Conservation (phyloP, 2,888 invertebrate species). For the Allophyes oxyacanthae region DNA sequence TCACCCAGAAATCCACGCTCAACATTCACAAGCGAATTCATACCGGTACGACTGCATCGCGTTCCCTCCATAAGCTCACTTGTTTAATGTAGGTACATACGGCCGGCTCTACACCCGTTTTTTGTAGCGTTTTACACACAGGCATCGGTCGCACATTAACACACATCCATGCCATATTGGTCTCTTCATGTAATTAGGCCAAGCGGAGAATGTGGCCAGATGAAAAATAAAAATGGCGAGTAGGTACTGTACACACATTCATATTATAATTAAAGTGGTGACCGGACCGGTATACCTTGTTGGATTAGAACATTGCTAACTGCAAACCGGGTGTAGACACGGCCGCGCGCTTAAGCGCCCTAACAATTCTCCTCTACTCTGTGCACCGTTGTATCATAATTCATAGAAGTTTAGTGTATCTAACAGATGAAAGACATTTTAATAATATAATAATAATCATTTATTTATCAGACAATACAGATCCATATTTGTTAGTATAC, state of each 20-base stretch:
- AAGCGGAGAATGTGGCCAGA: too few species aligned
- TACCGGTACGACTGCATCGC: constrained; percentile 81
- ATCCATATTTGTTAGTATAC: too few species aligned
- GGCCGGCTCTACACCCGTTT: constrained; percentile 4
- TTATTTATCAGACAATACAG: too few species aligned
- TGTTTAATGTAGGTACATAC: constrained; percentile 24
- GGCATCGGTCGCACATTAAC: background rate
- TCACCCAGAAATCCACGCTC: constrained; percentile 90
- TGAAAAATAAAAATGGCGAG: too few species aligned
- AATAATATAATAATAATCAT: too few species aligned
- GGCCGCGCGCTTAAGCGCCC: constrained; percentile 36
- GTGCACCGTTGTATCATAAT: constrained; percentile 24
- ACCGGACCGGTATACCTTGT: too few species aligned
- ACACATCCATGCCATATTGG: background rate
- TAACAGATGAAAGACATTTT: constrained; percentile 58
- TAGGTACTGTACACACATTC: too few species aligned
- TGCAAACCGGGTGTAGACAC: background rate
- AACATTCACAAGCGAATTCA: constrained; percentile 90
- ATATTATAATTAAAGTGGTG: too few species aligned
- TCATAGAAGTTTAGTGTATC: constrained; percentile 33
- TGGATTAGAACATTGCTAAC: background rate
- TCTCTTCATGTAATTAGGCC: background rate
- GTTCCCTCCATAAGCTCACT: constrained; percentile 21
- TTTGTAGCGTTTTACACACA: constrained; percentile 11
- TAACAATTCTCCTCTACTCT: constrained; percentile 18